Percentiles rank a stretch among this genome's conserved stretches.
Conservation (phyloP, 2,113 vertebrate genomes). For the Onychostoma macrolepis region DNA sequence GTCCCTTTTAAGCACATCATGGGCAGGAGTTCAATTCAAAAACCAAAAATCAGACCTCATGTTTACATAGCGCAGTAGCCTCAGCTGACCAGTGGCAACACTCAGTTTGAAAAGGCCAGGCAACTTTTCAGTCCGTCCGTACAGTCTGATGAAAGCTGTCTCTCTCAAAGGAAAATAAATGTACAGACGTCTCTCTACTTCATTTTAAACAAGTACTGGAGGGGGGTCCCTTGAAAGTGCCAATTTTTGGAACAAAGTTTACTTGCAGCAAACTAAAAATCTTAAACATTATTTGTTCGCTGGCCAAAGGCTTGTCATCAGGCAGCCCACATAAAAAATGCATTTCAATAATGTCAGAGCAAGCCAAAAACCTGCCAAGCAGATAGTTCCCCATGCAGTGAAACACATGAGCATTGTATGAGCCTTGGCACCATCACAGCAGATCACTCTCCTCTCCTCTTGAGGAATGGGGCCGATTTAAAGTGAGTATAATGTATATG, state of each 20-base stretch:
- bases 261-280: slow-evolving; percentile 61
- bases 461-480: slow-evolving; percentile 47
- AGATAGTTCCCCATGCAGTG: slow-evolving; percentile 54
- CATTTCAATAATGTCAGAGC: slow-evolving; percentile 66
- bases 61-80: slow-evolving; percentile 17
- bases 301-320: slow-evolving; percentile 70
- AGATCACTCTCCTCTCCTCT: slow-evolving; percentile 50
- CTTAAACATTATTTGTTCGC: slow-evolving; percentile 64
- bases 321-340: slow-evolving; percentile 69
- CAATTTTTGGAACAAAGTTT: slow-evolving; percentile 60
- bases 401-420: slow-evolving; percentile 57
- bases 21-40: neutral
- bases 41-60: neutral
- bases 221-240: slow-evolving; percentile 36
- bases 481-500: slow-evolving; percentile 46
- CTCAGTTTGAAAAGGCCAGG: slow-evolving; percentile 8
- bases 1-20: neutral
- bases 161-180: slow-evolving; percentile 41
- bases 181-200: slow-evolving; percentile 20
- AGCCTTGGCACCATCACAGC: slow-evolving; percentile 39
- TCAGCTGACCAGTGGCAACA: slow-evolving; percentile 23
- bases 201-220: slow-evolving; percentile 29
- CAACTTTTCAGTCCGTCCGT: neutral
- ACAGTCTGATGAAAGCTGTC: slow-evolving; percentile 40
- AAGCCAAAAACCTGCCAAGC: slow-evolving; percentile 69